phyloP scores from a whole-genome alignment of 2,888 invertebrate species.

The Clitarchus hookeri region DNA sequence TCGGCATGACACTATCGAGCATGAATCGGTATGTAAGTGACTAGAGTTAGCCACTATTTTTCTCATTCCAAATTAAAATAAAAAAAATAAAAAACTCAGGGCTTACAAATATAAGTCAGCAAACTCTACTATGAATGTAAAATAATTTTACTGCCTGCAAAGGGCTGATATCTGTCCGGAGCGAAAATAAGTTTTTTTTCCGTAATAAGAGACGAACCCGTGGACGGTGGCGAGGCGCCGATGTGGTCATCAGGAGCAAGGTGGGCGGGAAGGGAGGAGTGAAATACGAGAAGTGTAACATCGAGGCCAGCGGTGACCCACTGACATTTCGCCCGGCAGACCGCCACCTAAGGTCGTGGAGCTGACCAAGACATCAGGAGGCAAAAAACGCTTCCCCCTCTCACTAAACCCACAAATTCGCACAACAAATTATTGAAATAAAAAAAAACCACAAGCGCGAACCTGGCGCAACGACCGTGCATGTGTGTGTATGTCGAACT shows the following conservation, averaged over 20 bases:
- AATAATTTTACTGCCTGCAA: too few relatives aligned
- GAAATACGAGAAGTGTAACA: not conserved
- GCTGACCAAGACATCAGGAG: not conserved
- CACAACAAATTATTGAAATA: not conserved
- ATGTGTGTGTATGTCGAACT: not conserved
- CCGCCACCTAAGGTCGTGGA: not conserved
- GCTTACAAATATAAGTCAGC: too few relatives aligned
- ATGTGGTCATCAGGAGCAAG: not conserved
- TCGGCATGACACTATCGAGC: too few relatives aligned
- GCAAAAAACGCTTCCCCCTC: not conserved
- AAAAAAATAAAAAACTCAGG: too few relatives aligned
- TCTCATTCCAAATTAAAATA: too few relatives aligned
- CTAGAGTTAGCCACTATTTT: too few relatives aligned
- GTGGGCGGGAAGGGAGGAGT: not conserved
- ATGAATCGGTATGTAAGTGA: too few relatives aligned
- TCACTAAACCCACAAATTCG: not conserved
- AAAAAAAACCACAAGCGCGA: not conserved
- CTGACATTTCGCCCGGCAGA: not conserved
- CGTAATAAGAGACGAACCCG: not conserved
- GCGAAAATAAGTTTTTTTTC: too few relatives aligned
- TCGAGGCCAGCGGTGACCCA: not conserved
- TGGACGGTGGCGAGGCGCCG: not conserved
- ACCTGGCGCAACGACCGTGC: not conserved
- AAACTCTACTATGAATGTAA: too few relatives aligned
- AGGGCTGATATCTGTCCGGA: too few relatives aligned